phyloP scores from a whole-genome alignment of 1,140 invertebrate genomes.

The Micrasema minimum region DNA sequence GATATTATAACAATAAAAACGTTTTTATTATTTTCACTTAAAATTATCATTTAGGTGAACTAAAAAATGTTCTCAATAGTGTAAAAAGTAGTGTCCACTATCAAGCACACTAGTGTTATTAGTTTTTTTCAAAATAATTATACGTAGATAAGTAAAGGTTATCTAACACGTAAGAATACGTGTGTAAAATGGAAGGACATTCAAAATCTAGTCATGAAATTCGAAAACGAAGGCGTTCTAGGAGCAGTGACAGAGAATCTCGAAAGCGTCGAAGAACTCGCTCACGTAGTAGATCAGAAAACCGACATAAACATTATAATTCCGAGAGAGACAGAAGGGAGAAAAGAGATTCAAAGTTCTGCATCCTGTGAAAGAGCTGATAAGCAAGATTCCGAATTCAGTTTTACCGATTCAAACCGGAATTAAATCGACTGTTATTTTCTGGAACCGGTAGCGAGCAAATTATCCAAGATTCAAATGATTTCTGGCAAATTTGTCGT shows the following conservation, averaged over 20 bases:
- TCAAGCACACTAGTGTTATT: too few species aligned
- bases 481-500: conserved; percentile 86
- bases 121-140: neutral
- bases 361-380: neutral
- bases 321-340: too few species aligned
- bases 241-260: conserved; percentile 3
- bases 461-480: conserved; percentile 74
- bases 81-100: too few species aligned
- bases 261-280: neutral
- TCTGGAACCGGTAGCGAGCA: conserved; percentile 69
- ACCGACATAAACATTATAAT: neutral
- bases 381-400: conserved; percentile 54
- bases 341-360: neutral
- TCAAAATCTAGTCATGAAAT: conserved; percentile 5
- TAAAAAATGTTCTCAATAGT: too few species aligned
- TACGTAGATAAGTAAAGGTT: conserved; percentile 1
- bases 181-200: conserved; percentile 9
- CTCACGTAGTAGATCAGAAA: conserved; percentile 3
- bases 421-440: conserved; percentile 74
- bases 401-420: conserved; percentile 67
- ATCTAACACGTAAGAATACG: neutral
- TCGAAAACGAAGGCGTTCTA: conserved; percentile 15
- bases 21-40: too few species aligned
- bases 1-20: too few species aligned
- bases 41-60: too few species aligned